Base-by-base conservation (phyloP, 2,888 invertebrate species). In the Magallana nippona region DNA sequence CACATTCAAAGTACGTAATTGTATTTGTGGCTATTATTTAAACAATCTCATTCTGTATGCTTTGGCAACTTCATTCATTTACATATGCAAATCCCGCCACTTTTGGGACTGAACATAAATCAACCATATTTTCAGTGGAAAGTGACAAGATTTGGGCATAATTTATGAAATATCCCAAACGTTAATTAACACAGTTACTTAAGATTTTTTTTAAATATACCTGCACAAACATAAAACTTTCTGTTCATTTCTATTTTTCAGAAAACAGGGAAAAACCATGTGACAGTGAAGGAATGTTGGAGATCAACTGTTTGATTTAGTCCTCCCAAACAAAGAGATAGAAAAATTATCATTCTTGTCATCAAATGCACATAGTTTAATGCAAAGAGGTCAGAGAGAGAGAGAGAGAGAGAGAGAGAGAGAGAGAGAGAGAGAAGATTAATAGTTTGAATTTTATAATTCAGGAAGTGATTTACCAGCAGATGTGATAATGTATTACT, bases 21-120 rank as follows among this genome's bases (percentile, higher is more conserved):
- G 27, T 63, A 63, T 63, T 63, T 63, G 63, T 63, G 63, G 63
- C 63, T 63, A 22, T 63, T 11, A 63, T 63, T 63, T 63, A 63
- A 63, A 63, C 63, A 63, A 63, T 63, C 63, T 63, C 27, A 63
- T 63, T 63, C 27, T 63, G 63, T 63, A 63, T 63, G 63, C 63
- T 63, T 63, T 63, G 19, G 60, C 60, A 60, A 60, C 60, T 63
- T 63, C 63, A 63, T 63, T 63, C 63, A 63, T 63, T 63, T 63
- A 22, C 63, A 63, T 63, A 63, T 63, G 63, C 63, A 63, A 63
- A 63, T 63, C 27, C 63, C 22, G 27, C 60, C 63, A 63, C 63
- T 63, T 63, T 63, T 27, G 13, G 27, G 63, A 63, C 15, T 22
- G 63, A 27, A 27, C 22, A 63, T 63, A 63, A 63, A 63, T 63